Evolutionary conservation across 2,113 vertebrate species (phyloP), one percentile per base, ranked within the genome.

Genomic region (Paralichthys olivaceus): DNA sequence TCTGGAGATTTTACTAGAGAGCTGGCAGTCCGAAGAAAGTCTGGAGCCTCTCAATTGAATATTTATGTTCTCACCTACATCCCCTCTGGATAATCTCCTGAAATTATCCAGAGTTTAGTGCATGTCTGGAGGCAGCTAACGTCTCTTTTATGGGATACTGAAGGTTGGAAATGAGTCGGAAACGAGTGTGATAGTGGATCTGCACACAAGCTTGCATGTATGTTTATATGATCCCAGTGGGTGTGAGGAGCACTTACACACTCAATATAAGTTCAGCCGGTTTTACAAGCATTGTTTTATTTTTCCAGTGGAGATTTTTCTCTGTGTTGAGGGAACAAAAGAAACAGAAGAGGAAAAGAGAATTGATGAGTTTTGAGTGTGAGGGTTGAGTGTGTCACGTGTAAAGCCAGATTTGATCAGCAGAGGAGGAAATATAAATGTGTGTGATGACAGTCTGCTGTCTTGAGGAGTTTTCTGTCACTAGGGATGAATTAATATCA

Each of bases 211-310:
- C 28, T 29, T 29, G 28, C 28, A 40, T 40, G 37, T 3, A 3
- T 37, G 4, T 54, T 61, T 67, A 25, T 26, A 11, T 47, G 34
- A 47, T 37, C 17, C n/a, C 37, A 28, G n/a, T 47, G 45, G 29
- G 2, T 43, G 23, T 32, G 62, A 47, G 34, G 4, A 56, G 34
- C 49, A 28, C 29, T 65, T n/a, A 51, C 17, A 51, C 49, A 22
- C 29, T 54, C 55, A 66, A 7, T 56, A 20, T 37, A 49, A 43
- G 26, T 69, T 81, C 74, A 78, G 40, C 55, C 55, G 4, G 29
- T 40, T 80, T 84, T 83, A 72, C 7, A 63, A 23, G 32, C 66
- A 75, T 47, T 47, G 43, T 47, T 17, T 47, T 47, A 47, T 47
- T 82, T 74, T 77, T 68, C 34, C 25, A 45, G 14, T 47, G 57